Base-by-base conservation (phyloP, 2,797 vertebrate species). In the Paedocypris micromegethes region DNA sequence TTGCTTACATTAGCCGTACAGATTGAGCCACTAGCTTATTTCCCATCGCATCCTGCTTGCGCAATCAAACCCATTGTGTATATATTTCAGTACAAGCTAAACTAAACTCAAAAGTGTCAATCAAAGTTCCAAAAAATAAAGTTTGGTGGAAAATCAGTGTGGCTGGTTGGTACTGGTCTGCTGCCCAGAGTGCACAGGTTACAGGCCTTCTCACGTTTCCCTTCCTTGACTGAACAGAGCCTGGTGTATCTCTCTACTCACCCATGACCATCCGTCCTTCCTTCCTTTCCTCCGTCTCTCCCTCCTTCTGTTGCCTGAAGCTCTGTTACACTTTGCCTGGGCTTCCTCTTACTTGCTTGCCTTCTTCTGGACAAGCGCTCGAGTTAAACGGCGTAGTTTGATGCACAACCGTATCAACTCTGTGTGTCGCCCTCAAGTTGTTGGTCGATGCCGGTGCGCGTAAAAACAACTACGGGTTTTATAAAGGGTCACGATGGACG, bases 131-230 rank as follows among this genome's bases (percentile, higher is more conserved):
- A 74, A 70, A 74, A 79, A 74, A 52, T 62, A 62, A 60, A 64
- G 71, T 78, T 49, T 62, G 64, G 45, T 41, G 65, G 75, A 67
- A 75, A 82, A 80, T 82, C 77, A 45, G 74, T 79, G 73, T 77
- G 76, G 64, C 73, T 72, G 65, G 57, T 73, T 74, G 71, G 77
- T 62, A 77, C 79, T 81, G 79, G 71, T 82, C 73, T 55, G 70
- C 64, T 82, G 77, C 81, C 80, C 80, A 81, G 78, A 77, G 80
- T 83, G 79, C 79, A 70, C 77, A 82, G 82, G 83, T 84, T 81
- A 78, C 57, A 77, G 59, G 66, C 72, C 68, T 75, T 86, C 82
- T 89, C 84, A 54, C 78, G 79, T 89, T 87, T 83, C 85, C 55
- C 76, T 72, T 75, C 76, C 77, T 70, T 74, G 72, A 56, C 82